Base-by-base conservation (phyloP, 2,113 vertebrate species). In the Apodemus speciosus region DNA sequence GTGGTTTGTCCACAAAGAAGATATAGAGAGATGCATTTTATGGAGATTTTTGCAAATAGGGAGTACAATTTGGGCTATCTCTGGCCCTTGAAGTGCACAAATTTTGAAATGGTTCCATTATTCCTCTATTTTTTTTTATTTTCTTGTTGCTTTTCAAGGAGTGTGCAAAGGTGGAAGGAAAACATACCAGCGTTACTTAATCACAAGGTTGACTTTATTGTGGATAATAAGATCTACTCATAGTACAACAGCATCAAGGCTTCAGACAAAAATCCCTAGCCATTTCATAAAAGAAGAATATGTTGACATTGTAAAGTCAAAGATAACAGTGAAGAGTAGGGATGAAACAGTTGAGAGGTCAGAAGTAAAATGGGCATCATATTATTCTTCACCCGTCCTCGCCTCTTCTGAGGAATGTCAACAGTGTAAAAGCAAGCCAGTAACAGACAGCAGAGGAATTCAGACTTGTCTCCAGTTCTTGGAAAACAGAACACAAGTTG, bases 391-490 rank as follows among this genome's bases (percentile, higher is more conserved):
- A 53, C 91, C 73, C 38, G 14, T 80, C 60, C 89, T 95, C 3
- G 23, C 85, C 80, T 85, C 92, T 92, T 75, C 89, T 53, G 75
- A 94, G 75, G 87, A 87, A 96, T 88, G 94, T 96, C 94, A 93
- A 93, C 96, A 95, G 91, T 56, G 43, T 46, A 80, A 94, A 95
- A 94, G 56, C 76, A 90, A 96, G 92, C 64, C 66, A 94, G 91
- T 46, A 83, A 91, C 88, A 95, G 92, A 76, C 80, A 92, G 88
- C 71, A 85, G 75, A 94, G 93, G 94, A 97, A 96, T 96, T 92
- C 23, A 87, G 83, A 89, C 89, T 92, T 79, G 91, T 91, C 95
- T 96, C 94, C 84, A 94, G 93, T 88, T 92, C 93, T 94, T 94
- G 64, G 91, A 95, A 96, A 94, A 96, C 1, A 84, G 80, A 95